These are phyloP conservation scores for Stenoptilia bipunctidactyla DNA, from an alignment of 2,888 invertebrate genomes.

Conservation along the genomic window DNA sequence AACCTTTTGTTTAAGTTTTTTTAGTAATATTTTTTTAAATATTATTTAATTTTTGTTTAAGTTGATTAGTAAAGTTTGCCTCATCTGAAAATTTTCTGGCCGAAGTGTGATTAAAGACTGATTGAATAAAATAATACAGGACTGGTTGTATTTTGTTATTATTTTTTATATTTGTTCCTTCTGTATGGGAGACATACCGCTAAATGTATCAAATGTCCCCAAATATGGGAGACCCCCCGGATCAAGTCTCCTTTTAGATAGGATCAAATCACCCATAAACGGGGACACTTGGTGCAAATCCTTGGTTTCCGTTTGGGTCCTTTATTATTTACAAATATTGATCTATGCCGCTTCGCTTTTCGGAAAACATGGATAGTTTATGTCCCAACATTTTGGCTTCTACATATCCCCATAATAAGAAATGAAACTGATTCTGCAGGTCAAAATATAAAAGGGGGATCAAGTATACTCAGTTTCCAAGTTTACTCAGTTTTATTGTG, in stretches of 20 bases:
- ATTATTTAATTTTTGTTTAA: too few species aligned
- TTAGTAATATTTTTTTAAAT: not conserved
- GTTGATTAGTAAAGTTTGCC: too few species aligned
- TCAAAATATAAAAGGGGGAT: not conserved
- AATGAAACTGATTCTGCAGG: not conserved
- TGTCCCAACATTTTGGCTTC: too few species aligned
- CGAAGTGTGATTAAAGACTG: too few species aligned
- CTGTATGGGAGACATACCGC: not conserved
- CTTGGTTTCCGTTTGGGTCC: not conserved
- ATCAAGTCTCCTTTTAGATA: not conserved
- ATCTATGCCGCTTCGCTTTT: too few species aligned
- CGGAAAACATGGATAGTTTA: too few species aligned
- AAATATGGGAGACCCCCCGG: not conserved
- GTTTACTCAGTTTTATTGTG: too few species aligned
- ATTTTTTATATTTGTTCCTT: not conserved
- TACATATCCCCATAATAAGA: too few species aligned
- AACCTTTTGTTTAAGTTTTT: conserved; percentile 1
- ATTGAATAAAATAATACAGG: too few species aligned
- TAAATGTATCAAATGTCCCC: not conserved
- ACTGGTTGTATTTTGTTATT: too few species aligned
- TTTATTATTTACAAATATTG: too few species aligned
- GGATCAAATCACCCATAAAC: not conserved
- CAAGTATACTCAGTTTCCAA: conserved; percentile 1
- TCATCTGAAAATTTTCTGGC: too few species aligned
- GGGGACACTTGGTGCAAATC: not conserved